phyloP scores from a whole-genome alignment of 2,888 invertebrate species.

The Torymus aiolomorphi region DNA sequence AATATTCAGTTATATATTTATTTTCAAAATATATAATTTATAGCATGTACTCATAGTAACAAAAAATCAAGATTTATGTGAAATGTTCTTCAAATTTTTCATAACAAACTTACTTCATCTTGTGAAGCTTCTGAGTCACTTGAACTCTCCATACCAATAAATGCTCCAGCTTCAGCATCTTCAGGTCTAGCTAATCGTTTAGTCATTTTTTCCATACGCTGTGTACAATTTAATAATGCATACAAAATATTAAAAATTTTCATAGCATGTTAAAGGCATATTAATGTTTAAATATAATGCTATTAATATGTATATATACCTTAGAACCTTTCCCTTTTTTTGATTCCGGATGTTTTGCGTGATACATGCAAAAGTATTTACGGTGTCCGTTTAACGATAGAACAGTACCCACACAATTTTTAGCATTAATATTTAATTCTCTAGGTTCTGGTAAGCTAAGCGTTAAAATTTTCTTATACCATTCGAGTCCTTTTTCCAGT shows the following conservation, averaged over 20 bases:
- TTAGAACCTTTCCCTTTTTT: conserved; percentile 81
- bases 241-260: neutral
- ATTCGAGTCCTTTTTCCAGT: conserved; percentile 92
- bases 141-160: conserved; percentile 89
- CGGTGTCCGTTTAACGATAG: conserved; percentile 96
- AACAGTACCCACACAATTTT: conserved; percentile 98
- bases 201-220: conserved; percentile 85
- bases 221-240: conserved; percentile 45
- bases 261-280: neutral
- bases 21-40: conserved; percentile 17
- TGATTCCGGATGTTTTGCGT: conserved; percentile 93
- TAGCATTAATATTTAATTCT: conserved; percentile 92
- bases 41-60: neutral
- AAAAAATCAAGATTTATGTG: conserved; percentile 16
- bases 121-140: conserved; percentile 77
- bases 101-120: conserved; percentile 69
- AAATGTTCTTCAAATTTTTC: conserved; percentile 13
- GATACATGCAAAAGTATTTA: conserved; percentile 99
- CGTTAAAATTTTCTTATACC: conserved; percentile 94
- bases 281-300: neutral
- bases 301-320: conserved; percentile 73
- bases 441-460: conserved; percentile 89
- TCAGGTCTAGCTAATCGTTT: conserved; percentile 72
- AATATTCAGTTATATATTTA: neutral
- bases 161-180: conserved; percentile 89